phyloP scores from a whole-genome alignment of 2,888 invertebrate species.

The Lasioglossum morio region DNA sequence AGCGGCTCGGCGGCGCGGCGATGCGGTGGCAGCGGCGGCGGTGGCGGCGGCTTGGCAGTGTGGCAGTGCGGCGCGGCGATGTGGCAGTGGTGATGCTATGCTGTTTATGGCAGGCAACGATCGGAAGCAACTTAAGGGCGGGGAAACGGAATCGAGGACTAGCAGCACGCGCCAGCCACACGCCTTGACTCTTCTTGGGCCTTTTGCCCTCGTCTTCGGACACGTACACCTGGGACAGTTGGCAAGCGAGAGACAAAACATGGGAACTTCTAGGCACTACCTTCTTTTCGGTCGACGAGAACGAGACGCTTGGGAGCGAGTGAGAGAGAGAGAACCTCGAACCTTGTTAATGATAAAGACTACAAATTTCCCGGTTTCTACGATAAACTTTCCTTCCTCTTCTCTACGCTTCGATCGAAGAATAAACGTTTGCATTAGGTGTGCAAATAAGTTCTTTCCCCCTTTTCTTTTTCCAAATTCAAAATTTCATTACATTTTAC shows the following conservation, averaged over 20 bases:
- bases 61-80: slow-evolving; percentile 49
- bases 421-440: neutral
- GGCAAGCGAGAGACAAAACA: slow-evolving; percentile 81
- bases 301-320: neutral
- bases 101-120: slow-evolving; percentile 71
- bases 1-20: slow-evolving; percentile 35
- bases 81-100: slow-evolving; percentile 56
- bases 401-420: neutral
- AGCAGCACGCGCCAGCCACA: slow-evolving; percentile 84
- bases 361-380: neutral
- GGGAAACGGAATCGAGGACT: slow-evolving; percentile 75
- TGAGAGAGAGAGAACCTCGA: neutral
- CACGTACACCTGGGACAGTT: slow-evolving; percentile 83
- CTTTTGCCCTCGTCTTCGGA: slow-evolving; percentile 59
- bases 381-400: neutral
- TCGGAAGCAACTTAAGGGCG: slow-evolving; percentile 75
- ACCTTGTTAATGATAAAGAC: neutral
- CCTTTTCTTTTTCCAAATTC: no score
- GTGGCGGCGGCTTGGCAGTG: slow-evolving; percentile 52
- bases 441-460: no score
- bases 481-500: no score
- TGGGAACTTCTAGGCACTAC: slow-evolving; percentile 66
- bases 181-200: slow-evolving; percentile 77
- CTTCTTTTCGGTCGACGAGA: slow-evolving; percentile 50
- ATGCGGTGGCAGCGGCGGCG: slow-evolving; percentile 54